Evolutionary conservation across 37 sponge, comb jelly and placozoan species (phyloP).

Genomic region (Bolinopsis microptera): DNA sequence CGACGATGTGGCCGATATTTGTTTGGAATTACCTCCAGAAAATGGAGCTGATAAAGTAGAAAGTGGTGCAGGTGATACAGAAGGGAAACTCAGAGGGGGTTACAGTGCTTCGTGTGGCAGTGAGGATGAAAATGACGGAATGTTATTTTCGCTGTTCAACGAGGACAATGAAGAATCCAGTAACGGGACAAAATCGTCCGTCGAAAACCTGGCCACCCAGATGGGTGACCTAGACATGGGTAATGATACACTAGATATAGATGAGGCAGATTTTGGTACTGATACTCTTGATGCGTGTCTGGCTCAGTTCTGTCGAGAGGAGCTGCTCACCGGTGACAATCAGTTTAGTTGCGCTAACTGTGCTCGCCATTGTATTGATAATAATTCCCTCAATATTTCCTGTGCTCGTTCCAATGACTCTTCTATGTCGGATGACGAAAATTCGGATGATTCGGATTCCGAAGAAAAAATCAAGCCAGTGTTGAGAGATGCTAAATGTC

Average conservation of each 20-base stretch:
- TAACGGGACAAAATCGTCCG: not conserved
- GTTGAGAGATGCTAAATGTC: constrained; percentile 76
- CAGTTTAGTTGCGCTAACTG: constrained; percentile 79
- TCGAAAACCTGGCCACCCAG: not conserved
- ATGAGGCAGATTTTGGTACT: not conserved
- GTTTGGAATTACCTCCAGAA: too few relatives aligned
- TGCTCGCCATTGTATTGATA: constrained; percentile 56
- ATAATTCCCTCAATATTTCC: constrained; percentile 23
- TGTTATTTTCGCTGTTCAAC: not conserved
- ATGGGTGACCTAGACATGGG: not conserved
- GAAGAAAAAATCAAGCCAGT: constrained; percentile 56
- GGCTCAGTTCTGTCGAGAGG: constrained; percentile 71
- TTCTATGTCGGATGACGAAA: constrained; percentile 37
- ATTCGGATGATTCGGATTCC: not conserved
- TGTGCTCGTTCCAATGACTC: not conserved
- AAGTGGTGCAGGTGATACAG: too few relatives aligned
- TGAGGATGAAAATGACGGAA: not conserved
- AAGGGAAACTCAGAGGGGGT: not conserved
- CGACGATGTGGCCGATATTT: not conserved
- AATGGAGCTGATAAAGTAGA: too few relatives aligned
- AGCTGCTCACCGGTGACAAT: constrained; percentile 77
- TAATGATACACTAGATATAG: not conserved
- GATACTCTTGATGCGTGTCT: constrained; percentile 70
- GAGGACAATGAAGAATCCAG: not conserved
- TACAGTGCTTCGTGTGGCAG: not conserved